These are phyloP conservation scores for Corapipo altera DNA, from an alignment of 2,113 vertebrate genomes.

Conservation along the genomic window DNA sequence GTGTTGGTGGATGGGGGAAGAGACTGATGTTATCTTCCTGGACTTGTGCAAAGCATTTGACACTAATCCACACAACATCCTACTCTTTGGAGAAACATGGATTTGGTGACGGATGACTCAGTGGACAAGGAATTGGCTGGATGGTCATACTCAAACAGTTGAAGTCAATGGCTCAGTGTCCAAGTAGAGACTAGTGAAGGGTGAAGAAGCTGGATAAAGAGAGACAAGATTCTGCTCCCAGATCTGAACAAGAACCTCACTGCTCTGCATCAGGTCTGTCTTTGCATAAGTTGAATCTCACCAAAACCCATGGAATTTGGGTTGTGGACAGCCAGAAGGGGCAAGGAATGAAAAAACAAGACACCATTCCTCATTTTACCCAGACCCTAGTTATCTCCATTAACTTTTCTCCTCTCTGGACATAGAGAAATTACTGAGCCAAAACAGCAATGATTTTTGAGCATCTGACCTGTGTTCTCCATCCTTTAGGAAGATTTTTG, in stretches of 20 bases:
- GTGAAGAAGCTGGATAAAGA: neutral
- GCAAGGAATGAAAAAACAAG: neutral
- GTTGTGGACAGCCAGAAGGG: neutral
- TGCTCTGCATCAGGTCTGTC: neutral
- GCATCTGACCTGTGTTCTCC: neutral
- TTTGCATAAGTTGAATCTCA: neutral
- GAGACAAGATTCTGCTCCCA: neutral
- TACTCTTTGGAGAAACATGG: neutral
- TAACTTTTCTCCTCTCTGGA: neutral
- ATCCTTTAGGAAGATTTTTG: neutral
- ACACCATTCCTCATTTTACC: neutral
- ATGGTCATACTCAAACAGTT: neutral
- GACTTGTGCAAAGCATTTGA: neutral
- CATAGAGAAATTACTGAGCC: neutral
- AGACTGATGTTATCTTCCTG: accelerated
- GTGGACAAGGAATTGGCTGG: neutral
- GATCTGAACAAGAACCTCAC: neutral
- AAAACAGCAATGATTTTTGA: neutral
- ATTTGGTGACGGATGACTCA: neutral
- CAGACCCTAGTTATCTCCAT: neutral
- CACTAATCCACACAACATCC: neutral
- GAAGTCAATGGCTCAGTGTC: neutral
- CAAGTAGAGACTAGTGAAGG: neutral
- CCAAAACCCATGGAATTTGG: neutral
- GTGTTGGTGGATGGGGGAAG: neutral